Percentiles rank a stretch among this genome's conserved stretches.
Evolutionary conservation across 1,140 invertebrate genomes (phyloP).

Genomic region (Solenopsis fugax): DNA sequence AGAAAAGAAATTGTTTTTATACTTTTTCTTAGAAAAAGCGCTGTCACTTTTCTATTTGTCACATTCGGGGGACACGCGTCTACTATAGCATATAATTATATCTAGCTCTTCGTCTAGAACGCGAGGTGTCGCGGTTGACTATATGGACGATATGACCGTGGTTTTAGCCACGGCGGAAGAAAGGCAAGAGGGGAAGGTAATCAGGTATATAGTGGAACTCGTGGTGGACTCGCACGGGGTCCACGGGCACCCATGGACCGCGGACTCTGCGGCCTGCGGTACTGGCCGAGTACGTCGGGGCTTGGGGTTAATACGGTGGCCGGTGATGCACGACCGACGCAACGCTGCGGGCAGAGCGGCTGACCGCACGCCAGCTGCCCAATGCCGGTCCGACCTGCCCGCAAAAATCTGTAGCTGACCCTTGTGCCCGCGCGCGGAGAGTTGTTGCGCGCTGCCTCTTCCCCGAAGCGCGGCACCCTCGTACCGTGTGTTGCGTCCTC

Average conservation of each 20-base stretch:
- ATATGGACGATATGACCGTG: conserved; percentile 63
- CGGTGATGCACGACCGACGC: conserved; percentile 85
- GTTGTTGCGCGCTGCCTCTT: conserved; percentile 67
- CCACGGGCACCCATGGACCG: conserved; percentile 70
- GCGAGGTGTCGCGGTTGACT: conserved; percentile 63
- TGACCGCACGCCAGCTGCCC: conserved; percentile 85
- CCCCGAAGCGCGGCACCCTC: conserved; percentile 22
- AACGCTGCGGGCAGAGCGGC: conserved; percentile 81
- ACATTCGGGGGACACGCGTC: background rate
- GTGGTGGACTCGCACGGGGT: conserved; percentile 42
- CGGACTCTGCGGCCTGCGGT: conserved; percentile 76
- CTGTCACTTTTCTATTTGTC: background rate
- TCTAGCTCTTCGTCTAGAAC: conserved; percentile 16
- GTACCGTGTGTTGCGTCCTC: background rate
- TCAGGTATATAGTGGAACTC: conserved; percentile 20
- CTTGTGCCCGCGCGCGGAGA: conserved; percentile 70
- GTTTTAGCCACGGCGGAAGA: background rate
- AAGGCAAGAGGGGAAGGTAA: conserved; percentile 8
- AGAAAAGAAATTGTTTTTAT: background rate
- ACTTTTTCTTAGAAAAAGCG: background rate
- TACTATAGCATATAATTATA: background rate
- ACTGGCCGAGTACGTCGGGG: conserved; percentile 75
- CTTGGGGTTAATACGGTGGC: conserved; percentile 85
- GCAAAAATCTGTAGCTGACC: conserved; percentile 83
- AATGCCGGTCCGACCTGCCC: conserved; percentile 78